These are phyloP conservation scores for Callopanchax toddi DNA, from an alignment of 2,113 vertebrate species.

Conservation along the genomic window DNA sequence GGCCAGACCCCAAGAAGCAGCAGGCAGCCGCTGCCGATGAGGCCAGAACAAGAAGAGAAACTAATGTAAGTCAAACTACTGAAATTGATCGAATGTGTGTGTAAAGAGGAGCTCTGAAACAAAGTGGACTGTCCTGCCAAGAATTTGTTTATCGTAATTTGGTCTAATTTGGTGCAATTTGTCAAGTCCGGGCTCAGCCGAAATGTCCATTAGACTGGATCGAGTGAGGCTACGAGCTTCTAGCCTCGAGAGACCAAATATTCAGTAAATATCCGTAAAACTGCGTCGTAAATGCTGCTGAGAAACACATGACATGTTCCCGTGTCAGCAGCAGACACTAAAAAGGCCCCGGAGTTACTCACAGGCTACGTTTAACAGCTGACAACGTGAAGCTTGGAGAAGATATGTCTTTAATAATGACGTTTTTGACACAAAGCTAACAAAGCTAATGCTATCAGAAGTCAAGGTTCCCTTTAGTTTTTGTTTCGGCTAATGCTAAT, in stretches of 20 bases:
- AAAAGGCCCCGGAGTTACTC: constrained; percentile 5
- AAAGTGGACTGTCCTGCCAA: not conserved
- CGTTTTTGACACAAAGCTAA: constrained; percentile 46
- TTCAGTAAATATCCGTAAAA: not conserved
- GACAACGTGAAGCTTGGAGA: constrained; percentile 35
- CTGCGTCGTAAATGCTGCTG: rapidly evolving
- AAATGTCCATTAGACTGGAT: constrained; percentile 43
- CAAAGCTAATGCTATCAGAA: constrained; percentile 43
- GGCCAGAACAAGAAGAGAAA: constrained; percentile 63
- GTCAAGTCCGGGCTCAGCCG: constrained; percentile 29
- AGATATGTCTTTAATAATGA: constrained; percentile 62
- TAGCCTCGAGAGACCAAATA: not conserved
- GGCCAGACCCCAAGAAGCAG: constrained; percentile 75
- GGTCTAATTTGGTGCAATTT: constrained; percentile 6
- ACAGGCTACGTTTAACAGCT: constrained; percentile 30
- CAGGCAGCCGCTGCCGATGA: constrained; percentile 56
- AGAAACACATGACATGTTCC: not conserved
- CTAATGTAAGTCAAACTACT: constrained; percentile 62
- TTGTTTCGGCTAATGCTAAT: constrained; percentile 13
- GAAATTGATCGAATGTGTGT: not conserved
- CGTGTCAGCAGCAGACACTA: not conserved
- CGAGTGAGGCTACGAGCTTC: constrained; percentile 24
- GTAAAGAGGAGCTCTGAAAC: not conserved
- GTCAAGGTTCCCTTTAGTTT: constrained; percentile 1
- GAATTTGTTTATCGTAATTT: constrained; percentile 4